Evolutionary conservation across 2,113 vertebrate genomes (phyloP).

Genomic region (Protobothrops flavoviridis): DNA sequence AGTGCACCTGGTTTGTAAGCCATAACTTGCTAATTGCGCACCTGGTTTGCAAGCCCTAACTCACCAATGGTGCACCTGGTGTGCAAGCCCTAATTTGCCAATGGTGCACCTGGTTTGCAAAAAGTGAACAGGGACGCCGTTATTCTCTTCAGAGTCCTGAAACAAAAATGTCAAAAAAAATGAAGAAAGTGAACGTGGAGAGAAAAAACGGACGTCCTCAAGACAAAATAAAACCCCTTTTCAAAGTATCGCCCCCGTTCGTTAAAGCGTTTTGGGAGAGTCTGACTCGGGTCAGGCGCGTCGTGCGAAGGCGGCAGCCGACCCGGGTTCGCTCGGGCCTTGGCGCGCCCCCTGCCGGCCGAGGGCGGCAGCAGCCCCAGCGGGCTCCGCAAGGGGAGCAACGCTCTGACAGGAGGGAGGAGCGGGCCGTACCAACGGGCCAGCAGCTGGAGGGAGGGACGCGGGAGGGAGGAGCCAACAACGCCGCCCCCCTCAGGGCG

Average conservation of each 20-base stretch:
- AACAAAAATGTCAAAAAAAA: background rate
- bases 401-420: background rate
- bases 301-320: background rate
- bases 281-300: background rate
- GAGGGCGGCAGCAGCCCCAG: background rate
- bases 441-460: background rate
- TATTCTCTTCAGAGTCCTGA: background rate
- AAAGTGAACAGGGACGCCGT: background rate
- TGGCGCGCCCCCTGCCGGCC: background rate
- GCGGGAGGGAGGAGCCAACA: background rate
- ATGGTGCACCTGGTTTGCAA: background rate
- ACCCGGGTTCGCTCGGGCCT: background rate
- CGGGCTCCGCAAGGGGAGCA: background rate
- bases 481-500: background rate
- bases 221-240: background rate
- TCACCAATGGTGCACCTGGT: no score
- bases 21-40: no score
- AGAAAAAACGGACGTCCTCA: no score
- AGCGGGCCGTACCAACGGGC: background rate
- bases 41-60: background rate
- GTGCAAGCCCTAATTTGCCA: no score
- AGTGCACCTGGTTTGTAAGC: no score
- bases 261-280: background rate
- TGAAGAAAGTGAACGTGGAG: no score
- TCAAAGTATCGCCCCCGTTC: background rate